Evolutionary conservation across 2,797 vertebrate species (phyloP), one percentile per base, ranked within the genome.

Genomic region (Lophotriccus pileatus): DNA sequence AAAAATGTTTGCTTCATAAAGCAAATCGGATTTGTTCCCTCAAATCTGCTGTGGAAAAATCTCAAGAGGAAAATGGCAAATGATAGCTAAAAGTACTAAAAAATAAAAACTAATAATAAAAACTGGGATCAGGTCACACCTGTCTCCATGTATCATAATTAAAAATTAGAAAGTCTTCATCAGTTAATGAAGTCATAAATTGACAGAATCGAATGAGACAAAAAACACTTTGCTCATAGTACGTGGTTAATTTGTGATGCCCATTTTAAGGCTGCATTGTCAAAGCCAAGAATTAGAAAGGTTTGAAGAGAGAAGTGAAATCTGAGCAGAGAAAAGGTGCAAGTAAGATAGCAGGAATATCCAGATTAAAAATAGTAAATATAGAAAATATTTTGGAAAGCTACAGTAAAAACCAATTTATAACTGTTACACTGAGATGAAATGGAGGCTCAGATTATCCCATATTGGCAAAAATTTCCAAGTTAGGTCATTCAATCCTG

Each of bases 251-350:
- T 46, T 88, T 78, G 25, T 68, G 32, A 34, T 72, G 41, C 37
- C 13, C 12, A 39, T 59, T 87, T 53, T 53, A 55, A 32, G 9
- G 36, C 14, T 52, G 32, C 37, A 9, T 60, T 73, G 14, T 30
- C 15, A 83, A 86, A 81, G 49, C 19, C 15, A 68, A 50, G 41
- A 70, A 41, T 10, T 30, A 49, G 14, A 39, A 68, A 59, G 3
- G 7, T 52, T 84, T 76, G 44, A 73, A 73, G 30, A 52, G 6
- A 78, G 7, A 84, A 62, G 8, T 82, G 7, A 49, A 52, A 77
- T 67, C 24, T 19, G 5, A 11, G 43, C 1, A 21, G 19, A 36
- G 52, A 62, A 70, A 78, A 28, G 0, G 1, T 32, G 1, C 41
- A 62, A 87, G 36, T 14, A 67, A 78, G 12, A 43, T 49, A 83